Base-by-base conservation (phyloP, 1,140 invertebrate species). In the Venturia canescens region DNA sequence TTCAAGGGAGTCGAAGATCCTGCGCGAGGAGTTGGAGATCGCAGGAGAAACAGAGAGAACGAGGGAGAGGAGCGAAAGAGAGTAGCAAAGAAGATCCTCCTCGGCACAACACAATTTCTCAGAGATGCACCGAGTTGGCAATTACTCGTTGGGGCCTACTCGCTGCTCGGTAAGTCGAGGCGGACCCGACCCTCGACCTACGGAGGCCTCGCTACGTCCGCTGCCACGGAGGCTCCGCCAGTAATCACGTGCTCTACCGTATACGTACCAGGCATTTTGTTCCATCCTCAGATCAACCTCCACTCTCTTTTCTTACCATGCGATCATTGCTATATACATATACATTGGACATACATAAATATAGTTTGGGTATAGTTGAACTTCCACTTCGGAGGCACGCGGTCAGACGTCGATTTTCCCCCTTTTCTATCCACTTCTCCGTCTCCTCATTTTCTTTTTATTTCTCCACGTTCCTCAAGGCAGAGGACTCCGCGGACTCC, bases 241-340 rank as follows among this genome's bases (percentile, higher is more conserved):
- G 82, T 83, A 83, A 83, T 83, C 82, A 83, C 82, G 82, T 83
- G 76, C 75, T 82, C 80, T 82, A 83, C 82, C 82, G 82, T 82
- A 72, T 81, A 81, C 48, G 53, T 77, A 76, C 82, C 60, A 21
- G 66, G 79, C 78, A 80, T 69, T 66, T 57, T 74, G 81, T 74
- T 78, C 66, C 67, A 29, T 78, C 48, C 76, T 67, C 34, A 34
- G 72, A 75, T 81, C 38, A 70, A 70, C 60, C 31, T 13, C 21
- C 26, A 13, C 63, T 53, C 27, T 69, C 66, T 31, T 29, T 79
- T 29, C 57, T 34, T 79, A 15, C 29, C 80, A 69, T 15, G n/a
- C 67, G 29, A 66, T 3, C 50, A 29, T 80, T 72, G n/a, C n/a
- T 75, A 80, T 50, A 48, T 63, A 66, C 29, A 26, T 3, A 26